A percentile compares a stretch with the other conserved stretches of the same genome.
Conservation (phyloP, 1,140 invertebrate species). For the Oreohelix idahoensis region DNA sequence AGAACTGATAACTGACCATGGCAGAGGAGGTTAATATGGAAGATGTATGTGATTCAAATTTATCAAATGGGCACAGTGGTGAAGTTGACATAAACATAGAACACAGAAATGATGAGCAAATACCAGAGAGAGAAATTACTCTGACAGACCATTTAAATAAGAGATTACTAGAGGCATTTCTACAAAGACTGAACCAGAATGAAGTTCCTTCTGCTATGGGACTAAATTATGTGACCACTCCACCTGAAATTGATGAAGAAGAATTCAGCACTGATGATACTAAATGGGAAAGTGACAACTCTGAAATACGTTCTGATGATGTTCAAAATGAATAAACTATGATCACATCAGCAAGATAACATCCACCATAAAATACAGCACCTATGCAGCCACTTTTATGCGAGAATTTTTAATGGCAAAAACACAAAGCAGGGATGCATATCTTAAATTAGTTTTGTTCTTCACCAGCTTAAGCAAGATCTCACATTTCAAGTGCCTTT, state of each 20-base stretch:
- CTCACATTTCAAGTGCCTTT: not conserved
- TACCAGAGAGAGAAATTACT: constrained; percentile 14
- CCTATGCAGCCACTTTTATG: not conserved
- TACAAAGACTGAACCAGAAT: constrained; percentile 14
- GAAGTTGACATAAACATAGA: not conserved
- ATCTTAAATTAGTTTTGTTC: not conserved
- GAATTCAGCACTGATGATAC: not conserved
- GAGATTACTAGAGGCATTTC: constrained; percentile 6
- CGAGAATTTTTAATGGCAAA: not conserved
- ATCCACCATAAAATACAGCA: not conserved
- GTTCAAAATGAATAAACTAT: not conserved
- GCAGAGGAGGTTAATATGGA: not conserved
- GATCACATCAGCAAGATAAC: not conserved
- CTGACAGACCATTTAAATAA: constrained; percentile 10
- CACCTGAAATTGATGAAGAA: not conserved
- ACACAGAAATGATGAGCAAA: not conserved
- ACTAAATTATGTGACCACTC: not conserved
- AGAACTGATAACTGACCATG: not conserved
- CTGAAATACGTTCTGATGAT: not conserved
- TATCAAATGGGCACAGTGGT: not conserved
- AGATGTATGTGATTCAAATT: not conserved
- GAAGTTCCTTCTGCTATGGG: not conserved
- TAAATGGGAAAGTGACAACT: not conserved
- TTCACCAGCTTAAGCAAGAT: not conserved
- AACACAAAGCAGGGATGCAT: not conserved